Percentiles rank a stretch among this genome's conserved stretches.
phyloP scores from a whole-genome alignment of 1,140 invertebrate genomes.

The Harpegnathos saltator region DNA sequence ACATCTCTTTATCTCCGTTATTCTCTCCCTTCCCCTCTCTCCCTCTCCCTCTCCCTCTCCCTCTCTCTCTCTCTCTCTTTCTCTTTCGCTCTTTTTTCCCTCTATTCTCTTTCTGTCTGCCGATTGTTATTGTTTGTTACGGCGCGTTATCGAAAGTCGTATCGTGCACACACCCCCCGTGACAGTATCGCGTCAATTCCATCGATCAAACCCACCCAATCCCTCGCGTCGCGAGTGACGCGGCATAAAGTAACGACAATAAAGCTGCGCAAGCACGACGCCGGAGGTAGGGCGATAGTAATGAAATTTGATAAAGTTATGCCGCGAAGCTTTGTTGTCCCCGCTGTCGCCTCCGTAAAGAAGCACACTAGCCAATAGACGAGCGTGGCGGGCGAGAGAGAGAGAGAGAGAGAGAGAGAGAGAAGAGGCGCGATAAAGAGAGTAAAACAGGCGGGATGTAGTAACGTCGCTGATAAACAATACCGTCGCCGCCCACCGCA shows the following conservation, averaged over 20 bases:
- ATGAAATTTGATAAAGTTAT: constrained; percentile 76
- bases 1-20: background rate
- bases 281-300: constrained; percentile 23
- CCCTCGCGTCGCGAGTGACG: constrained; percentile 22
- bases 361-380: constrained; percentile 22
- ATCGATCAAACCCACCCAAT: constrained; percentile 55
- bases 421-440: background rate
- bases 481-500: too few species aligned
- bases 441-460: background rate
- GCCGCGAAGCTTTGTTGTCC: constrained; percentile 53
- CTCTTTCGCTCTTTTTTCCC: background rate
- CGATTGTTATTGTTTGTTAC: constrained; percentile 48
- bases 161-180: constrained; percentile 27
- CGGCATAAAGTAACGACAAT: constrained; percentile 49
- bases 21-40: too few species aligned
- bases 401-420: too few species aligned
- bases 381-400: constrained; percentile 1
- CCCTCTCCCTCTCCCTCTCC: background rate
- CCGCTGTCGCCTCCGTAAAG: constrained; percentile 26
- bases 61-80: too few species aligned
- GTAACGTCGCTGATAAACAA: background rate
- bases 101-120: background rate
- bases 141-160: constrained; percentile 34
- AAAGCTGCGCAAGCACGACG: constrained; percentile 14
- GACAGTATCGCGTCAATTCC: constrained; percentile 44